These are phyloP conservation scores for Lathronympha strigana DNA, from an alignment of 2,888 invertebrate genomes.

Conservation along the genomic window DNA sequence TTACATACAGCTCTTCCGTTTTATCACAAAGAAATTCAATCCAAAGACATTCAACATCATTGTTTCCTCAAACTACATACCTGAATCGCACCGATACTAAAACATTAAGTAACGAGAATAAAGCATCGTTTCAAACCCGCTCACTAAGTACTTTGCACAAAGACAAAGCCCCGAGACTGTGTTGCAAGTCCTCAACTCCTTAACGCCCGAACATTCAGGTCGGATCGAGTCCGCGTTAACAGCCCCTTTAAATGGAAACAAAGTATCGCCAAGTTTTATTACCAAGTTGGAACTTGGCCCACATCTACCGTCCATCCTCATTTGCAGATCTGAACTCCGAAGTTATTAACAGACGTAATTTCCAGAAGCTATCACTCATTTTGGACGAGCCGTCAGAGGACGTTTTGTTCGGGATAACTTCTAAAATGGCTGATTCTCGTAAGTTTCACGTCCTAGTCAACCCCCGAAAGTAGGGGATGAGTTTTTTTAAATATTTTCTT, in stretches of 20 bases:
- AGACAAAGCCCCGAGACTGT: slow-evolving; percentile 6
- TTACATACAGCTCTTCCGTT: too few species aligned
- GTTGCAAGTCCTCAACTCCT: slow-evolving; percentile 15
- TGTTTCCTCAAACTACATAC: neutral
- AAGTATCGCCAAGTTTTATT: slow-evolving; percentile 66
- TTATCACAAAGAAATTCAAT: too few species aligned
- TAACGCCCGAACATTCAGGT: slow-evolving; percentile 28
- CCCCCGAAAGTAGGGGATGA: neutral
- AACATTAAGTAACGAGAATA: neutral
- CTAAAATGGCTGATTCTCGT: neutral
- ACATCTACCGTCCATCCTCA: slow-evolving; percentile 58
- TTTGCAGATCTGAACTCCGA: slow-evolving; percentile 70
- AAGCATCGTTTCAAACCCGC: slow-evolving; percentile 10
- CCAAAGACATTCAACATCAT: neutral
- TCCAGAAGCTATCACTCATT: slow-evolving; percentile 78
- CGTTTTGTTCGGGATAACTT: slow-evolving; percentile 23
- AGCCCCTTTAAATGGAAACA: slow-evolving; percentile 60
- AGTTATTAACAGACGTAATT: slow-evolving; percentile 77
- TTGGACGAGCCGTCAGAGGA: slow-evolving; percentile 55
- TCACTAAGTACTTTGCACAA: neutral
- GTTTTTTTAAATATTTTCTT: neutral
- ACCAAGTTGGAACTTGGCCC: slow-evolving; percentile 53
- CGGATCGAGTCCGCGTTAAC: slow-evolving; percentile 26
- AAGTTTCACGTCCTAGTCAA: neutral
- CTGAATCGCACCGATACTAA: neutral